Base-by-base conservation (phyloP, 53 echinoderm and acorn worm genomes). In the Stichopus horrens region DNA sequence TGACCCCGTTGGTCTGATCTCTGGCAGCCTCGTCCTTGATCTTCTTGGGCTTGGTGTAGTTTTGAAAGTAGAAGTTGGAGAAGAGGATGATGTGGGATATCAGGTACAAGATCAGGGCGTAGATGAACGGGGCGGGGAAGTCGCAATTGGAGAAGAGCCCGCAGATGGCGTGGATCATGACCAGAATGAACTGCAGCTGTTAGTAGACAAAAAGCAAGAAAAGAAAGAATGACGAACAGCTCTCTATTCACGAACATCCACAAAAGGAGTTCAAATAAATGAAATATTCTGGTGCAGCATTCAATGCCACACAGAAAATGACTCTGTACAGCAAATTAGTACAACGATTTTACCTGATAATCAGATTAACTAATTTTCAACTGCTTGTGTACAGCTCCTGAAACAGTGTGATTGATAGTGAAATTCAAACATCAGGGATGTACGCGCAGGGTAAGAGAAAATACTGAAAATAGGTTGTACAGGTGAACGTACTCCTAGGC, bases 11-110 rank as follows among this genome's bases (percentile, higher is more conserved):
- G 63, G 86, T 51, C 23, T 56, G 37, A 11, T 58, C 80, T 86
- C 73, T 9, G 37, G 37, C 14, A 18, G 79, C 7, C 53, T 68
- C 68, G 89, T 85, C 66, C 52, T 58, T 57, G 11, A 73, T 77
- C 65, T 93, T 93, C 74, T 87, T 84, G 55, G 37, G 68, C 60
- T 88, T 90, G 53, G 76, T 88, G 1, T 86, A 74, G 79, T 89
- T 94, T 90, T 94, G 92, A 51, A 86, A 86, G 88, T 91, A 97
- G 93, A 97, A 97, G 92, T 97, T 93, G 77, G 92, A 90, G 88
- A 97, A 97, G 66, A 97, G 94, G 52, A 95, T 76, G 65, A 97
- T 97, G 78, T 95, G 95, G 0, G 92, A 92, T 51, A 97, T 74
- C 59, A 95, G 91, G 83, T 97, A 97, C 21, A 87, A 83, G 5